Evolutionary conservation across 2,797 vertebrate species (phyloP).

Genomic region (Acrossocheilus fasciatus): DNA sequence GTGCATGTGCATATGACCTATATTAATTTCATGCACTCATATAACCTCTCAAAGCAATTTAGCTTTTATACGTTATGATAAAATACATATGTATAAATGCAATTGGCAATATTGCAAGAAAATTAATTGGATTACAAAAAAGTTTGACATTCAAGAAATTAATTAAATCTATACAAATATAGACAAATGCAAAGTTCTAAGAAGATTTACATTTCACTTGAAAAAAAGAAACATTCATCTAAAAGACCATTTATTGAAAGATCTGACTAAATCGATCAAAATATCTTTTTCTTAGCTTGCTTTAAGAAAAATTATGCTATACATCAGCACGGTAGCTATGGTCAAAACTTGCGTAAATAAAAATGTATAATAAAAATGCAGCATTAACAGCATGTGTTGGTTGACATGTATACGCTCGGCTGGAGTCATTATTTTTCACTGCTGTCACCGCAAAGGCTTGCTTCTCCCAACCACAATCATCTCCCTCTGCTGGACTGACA

Average conservation of each 20-base stretch:
- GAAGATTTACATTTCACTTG: background rate
- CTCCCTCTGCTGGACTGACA: conserved; percentile 44
- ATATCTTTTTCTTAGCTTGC: background rate
- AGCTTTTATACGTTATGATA: background rate
- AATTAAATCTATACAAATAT: background rate
- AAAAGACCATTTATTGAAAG: background rate
- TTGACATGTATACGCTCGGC: background rate
- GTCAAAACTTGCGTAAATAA: background rate
- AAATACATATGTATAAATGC: background rate
- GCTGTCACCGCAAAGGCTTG: conserved; percentile 17
- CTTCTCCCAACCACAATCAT: conserved; percentile 12
- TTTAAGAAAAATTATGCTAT: background rate
- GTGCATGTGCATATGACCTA: background rate
- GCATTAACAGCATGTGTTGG: conserved; percentile 14
- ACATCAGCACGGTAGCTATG: background rate
- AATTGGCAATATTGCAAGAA: background rate
- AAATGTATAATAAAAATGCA: conserved; percentile 46
- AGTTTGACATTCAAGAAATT: background rate
- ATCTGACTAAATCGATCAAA: background rate
- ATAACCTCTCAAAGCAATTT: background rate
- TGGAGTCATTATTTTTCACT: conserved; percentile 23
- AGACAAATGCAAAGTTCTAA: background rate
- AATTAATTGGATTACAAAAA: background rate
- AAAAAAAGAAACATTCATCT: too few species aligned
- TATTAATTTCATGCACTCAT: background rate